Base-by-base conservation (phyloP, 2,888 invertebrate genomes). In the Hypercompe scribonia region DNA sequence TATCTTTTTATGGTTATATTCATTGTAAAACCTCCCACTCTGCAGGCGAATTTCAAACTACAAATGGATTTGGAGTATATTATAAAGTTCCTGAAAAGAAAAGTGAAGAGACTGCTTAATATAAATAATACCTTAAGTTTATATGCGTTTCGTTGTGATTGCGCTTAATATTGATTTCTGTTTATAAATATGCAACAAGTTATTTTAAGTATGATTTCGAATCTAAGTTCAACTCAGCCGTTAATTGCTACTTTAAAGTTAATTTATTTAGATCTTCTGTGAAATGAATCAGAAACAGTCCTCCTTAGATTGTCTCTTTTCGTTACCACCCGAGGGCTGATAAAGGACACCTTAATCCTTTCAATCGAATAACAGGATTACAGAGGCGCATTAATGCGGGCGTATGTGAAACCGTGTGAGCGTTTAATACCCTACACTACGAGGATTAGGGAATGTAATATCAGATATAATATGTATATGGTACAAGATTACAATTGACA, bases 281-380 rank as follows among this genome's bases (percentile, higher is more conserved):
- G 72, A 70, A 84, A 74, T 54, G 63, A 71, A 71, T 65, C 71
- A 68, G 78, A 83, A 82, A 80, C 82, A 87, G 83, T 86, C 87
- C 88, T 88, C 89, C 89, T 88, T 90, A 90, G 91, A 90, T 92
- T 92, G 91, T 90, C 88, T 89, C 88, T 88, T 90, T 90, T 84
- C 83, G 81, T 82, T 86, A 90, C 89, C 87, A 86, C 82, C 81
- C 75, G 80, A 87, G 87, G 89, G 89, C 90, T 90, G 92, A 89
- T 90, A 91, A 91, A 92, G 90, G 89, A 90, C 89, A 88, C 83
- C 87, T 89, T 93, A 93, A 93, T 93, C 92, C 92, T 90, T 92
- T 92, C 90, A 90, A 91, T 91, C 91, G 89, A 89, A 91, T 93
- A 89, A 89, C 88, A 88, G 90, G 91, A 90, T 92, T 89, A 90